Evolutionary conservation across 1,140 invertebrate genomes (phyloP), one percentile per base, ranked within the genome.

Genomic region (Drosophila bocki): DNA sequence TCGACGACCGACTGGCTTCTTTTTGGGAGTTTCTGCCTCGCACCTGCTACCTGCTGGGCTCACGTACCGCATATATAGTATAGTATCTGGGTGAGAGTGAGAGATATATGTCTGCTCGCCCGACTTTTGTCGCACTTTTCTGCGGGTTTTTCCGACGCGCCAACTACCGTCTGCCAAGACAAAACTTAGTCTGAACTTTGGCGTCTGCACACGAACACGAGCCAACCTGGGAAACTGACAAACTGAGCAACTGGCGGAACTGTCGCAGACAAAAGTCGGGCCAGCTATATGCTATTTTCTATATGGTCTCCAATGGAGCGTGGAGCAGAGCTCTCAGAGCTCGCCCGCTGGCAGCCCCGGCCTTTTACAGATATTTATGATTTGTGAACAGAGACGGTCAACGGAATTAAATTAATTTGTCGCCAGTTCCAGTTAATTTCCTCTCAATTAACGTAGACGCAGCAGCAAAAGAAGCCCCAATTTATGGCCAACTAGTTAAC

Each of bases 281-380:
- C 42, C 61, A 29, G 65, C 59, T 64, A 50, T 69, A 59, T 59
- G 35, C 26, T 50, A 33, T 59, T 58, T 44, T 39, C 62, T 68
- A 60, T 72, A 74, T 72, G 70, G 53, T 75, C 62, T 45, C 84
- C 75, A 88, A 78, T 88, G 80, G 65, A 90, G 78, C 84, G 78
- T 90, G 84, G 33, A 75, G 68, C 63, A 26, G 41, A 57, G 59
- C 54, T 60, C 72, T 57, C 11, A 42, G 78, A 45, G 51, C 51
- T 61, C 44, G 57, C 51, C 56, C 60, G 81, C 75, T 75, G 75
- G 50, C 63, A 45, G 63, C 41, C 33, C 72, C 75, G 70, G 62
- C 84, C 85, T 91, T 90, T 91, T 90, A 90, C 82, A 90, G 85
- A 85, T 91, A 82, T 90, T 90, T 90, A 90, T 90, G 85, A 90